phyloP scores from a whole-genome alignment of 2,888 invertebrate species.

The Orthonevra nobilis region DNA sequence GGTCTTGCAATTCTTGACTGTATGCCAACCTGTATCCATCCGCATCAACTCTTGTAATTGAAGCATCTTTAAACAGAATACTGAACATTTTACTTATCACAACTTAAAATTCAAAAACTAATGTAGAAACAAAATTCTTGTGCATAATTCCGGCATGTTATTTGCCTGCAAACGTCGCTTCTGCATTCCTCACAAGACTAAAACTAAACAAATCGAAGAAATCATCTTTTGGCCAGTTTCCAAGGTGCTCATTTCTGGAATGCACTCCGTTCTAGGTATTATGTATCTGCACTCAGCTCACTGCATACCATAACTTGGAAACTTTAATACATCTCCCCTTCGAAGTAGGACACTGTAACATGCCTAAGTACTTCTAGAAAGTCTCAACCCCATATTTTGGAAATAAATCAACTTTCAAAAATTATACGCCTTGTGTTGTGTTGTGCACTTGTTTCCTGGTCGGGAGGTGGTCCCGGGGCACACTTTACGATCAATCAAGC shows the following conservation, averaged over 20 bases:
- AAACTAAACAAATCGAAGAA: conserved; percentile 42
- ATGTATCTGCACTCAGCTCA: conserved; percentile 23
- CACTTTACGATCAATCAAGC: conserved; percentile 21
- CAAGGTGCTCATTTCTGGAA: conserved; percentile 11
- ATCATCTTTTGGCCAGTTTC: conserved; percentile 52
- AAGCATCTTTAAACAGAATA: too few species aligned
- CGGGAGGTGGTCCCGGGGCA: not conserved
- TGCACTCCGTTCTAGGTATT: not conserved
- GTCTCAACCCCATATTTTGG: not conserved
- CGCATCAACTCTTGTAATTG: too few species aligned
- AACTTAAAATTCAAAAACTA: too few species aligned
- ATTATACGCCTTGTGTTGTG: not conserved
- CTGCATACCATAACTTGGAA: not conserved
- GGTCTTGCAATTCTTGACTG: too few species aligned
- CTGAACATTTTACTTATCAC: too few species aligned
- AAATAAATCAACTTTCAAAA: too few species aligned
- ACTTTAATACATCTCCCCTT: conserved; percentile 2
- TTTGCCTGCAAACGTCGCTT: not conserved
- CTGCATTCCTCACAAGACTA: conserved; percentile 1
- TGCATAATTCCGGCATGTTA: conserved; percentile 37
- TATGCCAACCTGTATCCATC: too few species aligned
- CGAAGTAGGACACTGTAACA: not conserved
- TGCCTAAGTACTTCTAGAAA: not conserved
- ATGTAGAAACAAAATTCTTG: too few species aligned
- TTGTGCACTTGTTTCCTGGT: not conserved